These are phyloP conservation scores for Pygoscelis antarcticus DNA, from an alignment of 2,113 vertebrate genomes.

Conservation along the genomic window DNA sequence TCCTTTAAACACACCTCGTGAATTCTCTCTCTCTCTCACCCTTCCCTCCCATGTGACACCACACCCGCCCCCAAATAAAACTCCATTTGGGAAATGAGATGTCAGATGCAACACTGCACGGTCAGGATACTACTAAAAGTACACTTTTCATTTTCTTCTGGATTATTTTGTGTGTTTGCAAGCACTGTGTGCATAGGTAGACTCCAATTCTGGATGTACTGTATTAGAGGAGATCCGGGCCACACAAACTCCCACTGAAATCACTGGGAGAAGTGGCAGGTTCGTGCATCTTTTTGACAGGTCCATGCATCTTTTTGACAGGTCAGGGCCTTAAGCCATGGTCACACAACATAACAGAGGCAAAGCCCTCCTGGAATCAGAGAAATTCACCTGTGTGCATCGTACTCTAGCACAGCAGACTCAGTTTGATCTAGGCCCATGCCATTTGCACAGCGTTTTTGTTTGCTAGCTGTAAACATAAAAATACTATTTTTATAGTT, in stretches of 20 bases:
- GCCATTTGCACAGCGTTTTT: neutral
- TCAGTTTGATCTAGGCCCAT: neutral
- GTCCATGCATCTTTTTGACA: neutral
- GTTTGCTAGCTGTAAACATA: neutral
- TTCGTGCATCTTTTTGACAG: neutral
- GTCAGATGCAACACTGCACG: neutral
- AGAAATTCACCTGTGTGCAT: neutral
- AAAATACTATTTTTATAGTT: neutral
- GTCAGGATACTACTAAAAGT: neutral
- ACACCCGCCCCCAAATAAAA: neutral
- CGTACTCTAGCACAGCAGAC: accelerated
- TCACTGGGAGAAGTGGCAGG: neutral
- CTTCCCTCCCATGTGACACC: neutral
- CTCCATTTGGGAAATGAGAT: neutral
- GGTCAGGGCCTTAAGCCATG: neutral
- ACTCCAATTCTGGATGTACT: neutral
- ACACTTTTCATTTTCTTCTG: neutral
- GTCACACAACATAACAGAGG: accelerated
- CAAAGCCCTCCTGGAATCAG: neutral
- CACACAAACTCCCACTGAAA: neutral
- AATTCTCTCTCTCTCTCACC: neutral
- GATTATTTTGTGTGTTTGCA: neutral
- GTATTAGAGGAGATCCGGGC: neutral
- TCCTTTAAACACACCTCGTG: neutral
- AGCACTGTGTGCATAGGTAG: neutral